These are phyloP conservation scores for Caenorhabditis sinica DNA, from an alignment of 2,888 invertebrate species.

Conservation along the genomic window DNA sequence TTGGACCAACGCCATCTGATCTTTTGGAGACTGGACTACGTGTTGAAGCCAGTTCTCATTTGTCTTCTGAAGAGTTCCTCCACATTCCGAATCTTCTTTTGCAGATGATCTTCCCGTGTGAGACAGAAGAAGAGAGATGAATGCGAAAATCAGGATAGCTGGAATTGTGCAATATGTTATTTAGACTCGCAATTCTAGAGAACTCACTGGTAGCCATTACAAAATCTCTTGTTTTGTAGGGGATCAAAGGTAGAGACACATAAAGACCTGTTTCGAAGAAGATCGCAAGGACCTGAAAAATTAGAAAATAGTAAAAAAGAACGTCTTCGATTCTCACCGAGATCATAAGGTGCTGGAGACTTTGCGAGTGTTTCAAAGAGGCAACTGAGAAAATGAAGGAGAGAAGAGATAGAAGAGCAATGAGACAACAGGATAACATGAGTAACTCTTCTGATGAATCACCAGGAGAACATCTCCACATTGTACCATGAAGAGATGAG, in stretches of 20 bases:
- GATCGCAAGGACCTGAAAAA: conserved; percentile 63
- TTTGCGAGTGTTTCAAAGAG: conserved; percentile 65
- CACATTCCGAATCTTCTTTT: conserved; percentile 25
- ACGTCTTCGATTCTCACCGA: conserved; percentile 55
- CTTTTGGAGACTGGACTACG: conserved; percentile 58
- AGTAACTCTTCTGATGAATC: conserved; percentile 55
- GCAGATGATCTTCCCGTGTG: conserved; percentile 41
- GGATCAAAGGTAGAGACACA: conserved; percentile 67
- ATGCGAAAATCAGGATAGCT: conserved; percentile 66
- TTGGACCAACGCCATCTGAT: conserved; percentile 40
- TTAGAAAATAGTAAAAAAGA: neutral
- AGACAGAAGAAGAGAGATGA: conserved; percentile 55
- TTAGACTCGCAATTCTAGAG: too few species aligned
- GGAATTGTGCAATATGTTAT: too few species aligned
- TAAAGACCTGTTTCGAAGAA: conserved; percentile 66
- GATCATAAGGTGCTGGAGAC: conserved; percentile 72
- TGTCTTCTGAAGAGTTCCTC: conserved; percentile 46
- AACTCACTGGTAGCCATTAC: conserved; percentile 68
- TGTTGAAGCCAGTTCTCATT: conserved; percentile 68
- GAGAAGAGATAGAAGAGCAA: conserved; percentile 62
- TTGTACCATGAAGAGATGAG: conserved; percentile 66
- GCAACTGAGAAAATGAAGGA: conserved; percentile 71
- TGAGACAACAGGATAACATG: conserved; percentile 65
- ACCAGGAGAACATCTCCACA: conserved; percentile 75
- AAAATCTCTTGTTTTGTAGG: conserved; percentile 66